A percentile compares a stretch with the other conserved stretches of the same genome.
phyloP scores from a whole-genome alignment of 2,888 invertebrate species.

The Drosophila kuntzei region DNA sequence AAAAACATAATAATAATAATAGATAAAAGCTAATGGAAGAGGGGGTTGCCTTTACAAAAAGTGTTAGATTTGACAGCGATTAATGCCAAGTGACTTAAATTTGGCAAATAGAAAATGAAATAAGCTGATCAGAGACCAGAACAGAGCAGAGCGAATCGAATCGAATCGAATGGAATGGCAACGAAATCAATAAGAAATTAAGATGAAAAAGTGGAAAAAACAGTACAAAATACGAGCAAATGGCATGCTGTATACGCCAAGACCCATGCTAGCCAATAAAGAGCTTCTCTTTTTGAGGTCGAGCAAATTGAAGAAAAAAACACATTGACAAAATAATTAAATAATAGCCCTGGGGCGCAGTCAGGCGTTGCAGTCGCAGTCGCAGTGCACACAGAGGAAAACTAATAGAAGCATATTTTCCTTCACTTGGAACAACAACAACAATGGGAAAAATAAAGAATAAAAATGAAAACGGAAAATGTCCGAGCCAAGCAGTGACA shows the following conservation, averaged over 20 bases:
- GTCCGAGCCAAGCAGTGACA: conserved; percentile 34
- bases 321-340: conserved; percentile 80
- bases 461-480: conserved; percentile 26
- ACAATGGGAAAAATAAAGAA: conserved; percentile 18
- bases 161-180: conserved; percentile 21
- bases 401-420: conserved; percentile 64
- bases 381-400: conserved; percentile 32
- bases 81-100: conserved; percentile 50
- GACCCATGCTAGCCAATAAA: conserved; percentile 17
- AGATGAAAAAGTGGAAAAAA: conserved; percentile 11
- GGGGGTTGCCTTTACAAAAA: background rate
- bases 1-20: conserved; percentile 7
- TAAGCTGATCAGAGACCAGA: conserved; percentile 33
- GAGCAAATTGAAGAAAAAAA: conserved; percentile 23
- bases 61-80: conserved; percentile 56
- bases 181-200: conserved; percentile 42
- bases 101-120: conserved; percentile 32
- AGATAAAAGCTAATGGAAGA: background rate
- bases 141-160: conserved; percentile 11
- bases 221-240: conserved; percentile 27
- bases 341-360: conserved; percentile 70
- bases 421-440: conserved; percentile 34
- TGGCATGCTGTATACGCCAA: conserved; percentile 29
- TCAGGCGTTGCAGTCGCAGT: conserved; percentile 60
- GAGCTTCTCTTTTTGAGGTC: conserved; percentile 43